Conservation (phyloP, 2,113 vertebrate genomes). For the Myotis lucifugus region DNA sequence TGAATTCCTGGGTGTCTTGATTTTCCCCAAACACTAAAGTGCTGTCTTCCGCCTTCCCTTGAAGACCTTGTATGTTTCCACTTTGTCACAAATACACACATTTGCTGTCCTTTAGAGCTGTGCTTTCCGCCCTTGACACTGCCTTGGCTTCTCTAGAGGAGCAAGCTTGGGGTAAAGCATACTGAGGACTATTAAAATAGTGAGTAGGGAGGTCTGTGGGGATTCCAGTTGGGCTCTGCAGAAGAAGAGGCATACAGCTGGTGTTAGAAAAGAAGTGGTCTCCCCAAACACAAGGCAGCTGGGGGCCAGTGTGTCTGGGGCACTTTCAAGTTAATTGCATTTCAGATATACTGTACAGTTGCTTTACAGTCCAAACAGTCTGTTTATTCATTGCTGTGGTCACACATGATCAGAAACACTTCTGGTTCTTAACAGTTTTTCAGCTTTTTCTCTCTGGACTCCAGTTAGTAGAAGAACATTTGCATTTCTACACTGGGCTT, state of each 20-base stretch:
- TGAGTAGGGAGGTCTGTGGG: not conserved
- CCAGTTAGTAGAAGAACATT: slow-evolving; percentile 49
- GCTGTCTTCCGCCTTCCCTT: slow-evolving; percentile 43
- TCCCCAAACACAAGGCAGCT: not conserved
- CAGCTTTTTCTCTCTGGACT: slow-evolving; percentile 21
- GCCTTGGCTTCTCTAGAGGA: not conserved
- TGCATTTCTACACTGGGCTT: slow-evolving; percentile 62
- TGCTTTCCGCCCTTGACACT: slow-evolving; percentile 26
- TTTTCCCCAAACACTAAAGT: slow-evolving; percentile 38
- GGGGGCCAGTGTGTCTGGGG: not conserved
- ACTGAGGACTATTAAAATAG: not conserved
- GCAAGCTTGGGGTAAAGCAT: not conserved
- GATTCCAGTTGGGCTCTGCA: not conserved
- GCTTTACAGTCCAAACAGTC: not conserved
- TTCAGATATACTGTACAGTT: slow-evolving; percentile 34
- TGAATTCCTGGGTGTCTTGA: slow-evolving; percentile 59
- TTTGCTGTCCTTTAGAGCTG: not conserved
- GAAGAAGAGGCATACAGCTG: not conserved
- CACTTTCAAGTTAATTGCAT: slow-evolving; percentile 32
- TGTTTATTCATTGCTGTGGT: slow-evolving; percentile 41
- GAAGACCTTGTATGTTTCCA: slow-evolving; percentile 29
- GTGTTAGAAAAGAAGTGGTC: not conserved
- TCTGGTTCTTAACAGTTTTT: slow-evolving; percentile 30
- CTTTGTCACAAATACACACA: slow-evolving; percentile 16
- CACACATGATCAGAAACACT: slow-evolving; percentile 58